Evolutionary conservation across 2,797 vertebrate genomes (phyloP), one percentile per base, ranked within the genome.

Genomic region (Bradypus variegatus): DNA sequence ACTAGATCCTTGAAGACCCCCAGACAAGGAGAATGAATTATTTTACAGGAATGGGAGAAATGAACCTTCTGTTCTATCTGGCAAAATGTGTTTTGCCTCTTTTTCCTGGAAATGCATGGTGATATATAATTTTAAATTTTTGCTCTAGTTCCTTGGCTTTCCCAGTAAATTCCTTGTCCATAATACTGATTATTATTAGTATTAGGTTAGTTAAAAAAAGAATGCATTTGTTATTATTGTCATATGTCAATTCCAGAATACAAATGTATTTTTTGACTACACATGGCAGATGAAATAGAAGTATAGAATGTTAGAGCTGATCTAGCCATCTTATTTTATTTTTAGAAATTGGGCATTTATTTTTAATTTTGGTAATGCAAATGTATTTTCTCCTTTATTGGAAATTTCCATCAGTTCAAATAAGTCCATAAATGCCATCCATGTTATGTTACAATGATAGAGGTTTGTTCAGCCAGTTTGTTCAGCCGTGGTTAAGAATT

Each of bases 381-480:
- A 81, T 94, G 70, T 48, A 65, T 84, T 93, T 91, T 70, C 58
- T 16, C 53, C 78, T 84, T 64, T 89, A 9, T 69, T 93, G 86
- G 76, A 92, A 94, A 94, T 94, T 95, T 95, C 82, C 87, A 86
- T 91, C 45, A 72, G 70, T 88, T 95, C 76, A 93, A 53, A 83
- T 53, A 89, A 81, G 58, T 90, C 58, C 38, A 73, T 93, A 94
- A 89, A 76, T 91, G 86, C 69, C 62, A 83, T 62, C 38, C 14
- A 23, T 94, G 69, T 95, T 92, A 87, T 12, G 58, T 92, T 94
- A 88, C 93, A 93, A 77, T 94, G 84, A 64, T 83, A 86, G 53
- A 88, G 53, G 60, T 94, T 95, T 96, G 77, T 94, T 94, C 76
- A 77, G 82, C 38, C 91, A 69, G 65, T 94, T 95, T 96, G 77